These are phyloP conservation scores for Cylas formicarius DNA, from an alignment of 1,140 invertebrate species.

Conservation along the genomic window DNA sequence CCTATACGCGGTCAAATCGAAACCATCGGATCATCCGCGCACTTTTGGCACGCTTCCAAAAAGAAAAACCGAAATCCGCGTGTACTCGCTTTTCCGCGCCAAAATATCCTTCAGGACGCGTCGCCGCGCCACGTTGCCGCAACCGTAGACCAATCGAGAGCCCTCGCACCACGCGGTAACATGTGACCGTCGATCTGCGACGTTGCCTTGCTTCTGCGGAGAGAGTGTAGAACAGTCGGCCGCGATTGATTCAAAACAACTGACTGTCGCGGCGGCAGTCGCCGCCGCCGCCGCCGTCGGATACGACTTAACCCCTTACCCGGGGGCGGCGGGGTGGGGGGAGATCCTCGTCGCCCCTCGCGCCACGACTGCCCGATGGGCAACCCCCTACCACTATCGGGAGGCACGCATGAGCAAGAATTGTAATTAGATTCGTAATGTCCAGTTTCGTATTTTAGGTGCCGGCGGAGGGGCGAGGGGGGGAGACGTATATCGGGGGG, in stretches of 20 bases:
- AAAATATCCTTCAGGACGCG: no score
- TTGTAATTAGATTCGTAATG: conserved; percentile 45
- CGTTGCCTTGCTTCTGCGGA: no score
- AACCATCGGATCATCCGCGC: no score
- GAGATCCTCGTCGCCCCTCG: conserved; percentile 20
- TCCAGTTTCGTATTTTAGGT: conserved; percentile 42
- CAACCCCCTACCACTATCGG: conserved; percentile 16
- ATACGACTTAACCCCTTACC: conserved; percentile 17
- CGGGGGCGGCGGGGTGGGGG: conserved; percentile 21
- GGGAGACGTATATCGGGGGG: conserved; percentile 13
- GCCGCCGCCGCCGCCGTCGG: conserved; percentile 19
- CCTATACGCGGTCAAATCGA: no score
- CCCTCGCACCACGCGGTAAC: no score
- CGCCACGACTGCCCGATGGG: conserved; percentile 1
- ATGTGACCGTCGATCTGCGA: no score
- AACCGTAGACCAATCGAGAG: no score
- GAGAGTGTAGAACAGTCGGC: no score
- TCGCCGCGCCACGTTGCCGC: no score
- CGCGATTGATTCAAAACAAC: conserved; percentile 21
- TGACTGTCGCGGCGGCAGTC: conserved; percentile 19
- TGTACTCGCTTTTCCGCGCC: no score
- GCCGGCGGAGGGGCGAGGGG: conserved; percentile 22
- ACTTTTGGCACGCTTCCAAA: no score
- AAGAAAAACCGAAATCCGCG: no score
- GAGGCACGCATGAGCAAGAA: conserved; percentile 43